Evolutionary conservation across 2,888 invertebrate species (phyloP), one percentile per base, ranked within the genome.

Genomic region (Luperina testacea): DNA sequence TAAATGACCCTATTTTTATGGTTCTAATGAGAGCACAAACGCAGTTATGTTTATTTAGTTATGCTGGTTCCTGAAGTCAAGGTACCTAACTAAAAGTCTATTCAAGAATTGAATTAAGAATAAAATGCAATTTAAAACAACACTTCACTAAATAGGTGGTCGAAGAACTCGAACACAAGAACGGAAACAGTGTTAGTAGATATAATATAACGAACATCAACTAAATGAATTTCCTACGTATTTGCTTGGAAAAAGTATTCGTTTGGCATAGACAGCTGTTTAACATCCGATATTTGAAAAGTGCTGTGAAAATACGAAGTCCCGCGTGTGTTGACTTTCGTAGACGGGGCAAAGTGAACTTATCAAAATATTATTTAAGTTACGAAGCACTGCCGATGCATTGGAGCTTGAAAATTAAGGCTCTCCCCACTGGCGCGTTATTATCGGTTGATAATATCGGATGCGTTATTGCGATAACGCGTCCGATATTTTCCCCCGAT

Each of bases 331-430:
- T 82, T 82, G 80, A 81, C 72, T 72, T 45, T 69, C 32, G 64
- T 20, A 65, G 48, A 45, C 51, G 59, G 17, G 15, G 68, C 59
- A 72, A 84, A 69, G 64, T 70, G 80, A 79, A 70, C 59, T 84
- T 72, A 79, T 73, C 72, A 70, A 82, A 82, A 82, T 82, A 65
- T 82, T 82, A 82, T 82, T 84, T 53, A 8, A 82, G 63, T 57
- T 57, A 77, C 38, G 38, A 45, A 48, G 61, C 38, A 63, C 38
- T 32, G 53, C 20, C 27, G 15, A 69, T 76, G 82, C 57, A 81
- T 74, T 59, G 27, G 51, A 27, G 79, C 59, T 11, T 27, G 38
- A 13, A 53, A 69, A 71, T 59, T n/a, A 59, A n/a, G 11, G n/a
- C 11, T 59, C n/a, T 59, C 5, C 1, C n/a, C 13, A 59, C 24